Evolutionary conservation across 2,888 invertebrate species (phyloP), one percentile per base, ranked within the genome.

Genomic region (Drosophila imparisetae): DNA sequence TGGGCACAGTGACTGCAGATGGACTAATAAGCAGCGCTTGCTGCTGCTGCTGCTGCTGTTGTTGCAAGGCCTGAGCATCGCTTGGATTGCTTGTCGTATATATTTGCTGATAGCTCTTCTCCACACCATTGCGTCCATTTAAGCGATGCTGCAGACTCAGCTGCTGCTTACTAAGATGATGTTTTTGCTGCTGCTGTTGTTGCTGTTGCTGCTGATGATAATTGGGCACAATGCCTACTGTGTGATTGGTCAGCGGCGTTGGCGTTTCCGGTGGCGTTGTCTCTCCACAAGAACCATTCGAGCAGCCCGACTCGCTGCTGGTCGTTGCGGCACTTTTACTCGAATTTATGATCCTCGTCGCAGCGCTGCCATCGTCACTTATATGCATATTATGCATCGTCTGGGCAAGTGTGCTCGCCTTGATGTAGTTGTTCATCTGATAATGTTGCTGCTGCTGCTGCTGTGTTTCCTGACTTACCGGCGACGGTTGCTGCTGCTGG

Each of bases 241-340:
- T 62, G 62, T 75, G 83, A 49, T 89, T 78, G 40, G 73, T 86
- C 53, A 80, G 77, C 67, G 91, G 82, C 38, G 91, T 92, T 38
- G 93, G 93, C 63, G 93, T 93, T 72, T 93, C 93, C 42, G 93
- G 93, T 52, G 93, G 93, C 58, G 93, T 91, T 70, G 91, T 87
- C 57, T 93, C 93, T 29, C 92, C 92, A 18, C 91, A 91, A n/a
- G 93, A 93, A 30, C 92, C 92, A 77, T 92, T 90, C n/a, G 93
- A 92, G 72, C 93, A 93, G 34, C 92, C 93, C 4, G 93, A 92
- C 78, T 93, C 93, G 73, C 93, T 93, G 38, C 92, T 92, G 10
- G 86, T 86, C 27, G 87, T 81, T 8, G 89, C 72, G 15, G 86
- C 80, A 73, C 91, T 91, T 72, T 93, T 92, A 68, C 87, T 91